phyloP scores from a whole-genome alignment of 2,888 invertebrate genomes.

The Harpalus rubripes region DNA sequence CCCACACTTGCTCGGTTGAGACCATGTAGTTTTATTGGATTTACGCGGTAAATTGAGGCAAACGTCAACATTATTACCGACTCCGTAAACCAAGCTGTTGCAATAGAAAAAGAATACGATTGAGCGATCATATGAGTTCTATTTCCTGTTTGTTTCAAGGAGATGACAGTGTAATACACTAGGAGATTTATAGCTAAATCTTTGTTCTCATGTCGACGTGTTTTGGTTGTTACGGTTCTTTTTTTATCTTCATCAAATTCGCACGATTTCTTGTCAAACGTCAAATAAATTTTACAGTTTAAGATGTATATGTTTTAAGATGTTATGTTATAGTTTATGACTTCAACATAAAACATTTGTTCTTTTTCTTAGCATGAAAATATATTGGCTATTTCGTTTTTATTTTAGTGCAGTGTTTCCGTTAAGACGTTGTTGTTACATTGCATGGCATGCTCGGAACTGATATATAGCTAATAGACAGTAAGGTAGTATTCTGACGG shows the following conservation, averaged over 20 bases:
- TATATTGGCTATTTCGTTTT: too few species aligned
- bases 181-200: constrained; percentile 36
- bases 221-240: neutral
- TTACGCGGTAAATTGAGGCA: constrained; percentile 37
- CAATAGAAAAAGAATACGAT: constrained; percentile 41
- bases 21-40: constrained; percentile 21
- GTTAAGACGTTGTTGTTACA: too few species aligned
- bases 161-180: constrained; percentile 36
- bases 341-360: neutral
- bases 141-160: constrained; percentile 46
- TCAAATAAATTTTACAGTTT: constrained; percentile 13
- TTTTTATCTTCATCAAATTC: constrained; percentile 39
- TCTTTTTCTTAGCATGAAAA: too few species aligned
- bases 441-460: too few species aligned
- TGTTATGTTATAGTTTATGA: constrained; percentile 9
- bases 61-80: constrained; percentile 46
- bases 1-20: neutral
- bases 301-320: neutral
- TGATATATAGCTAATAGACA: too few species aligned
- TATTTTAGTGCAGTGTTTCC: too few species aligned
- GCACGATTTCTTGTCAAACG: constrained; percentile 17
- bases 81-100: constrained; percentile 40
- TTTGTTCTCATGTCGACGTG: constrained; percentile 15
- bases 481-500: too few species aligned
- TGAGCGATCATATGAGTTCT: constrained; percentile 40